These are phyloP conservation scores for Alauda arvensis DNA, from an alignment of 2,797 vertebrate genomes.

Conservation along the genomic window DNA sequence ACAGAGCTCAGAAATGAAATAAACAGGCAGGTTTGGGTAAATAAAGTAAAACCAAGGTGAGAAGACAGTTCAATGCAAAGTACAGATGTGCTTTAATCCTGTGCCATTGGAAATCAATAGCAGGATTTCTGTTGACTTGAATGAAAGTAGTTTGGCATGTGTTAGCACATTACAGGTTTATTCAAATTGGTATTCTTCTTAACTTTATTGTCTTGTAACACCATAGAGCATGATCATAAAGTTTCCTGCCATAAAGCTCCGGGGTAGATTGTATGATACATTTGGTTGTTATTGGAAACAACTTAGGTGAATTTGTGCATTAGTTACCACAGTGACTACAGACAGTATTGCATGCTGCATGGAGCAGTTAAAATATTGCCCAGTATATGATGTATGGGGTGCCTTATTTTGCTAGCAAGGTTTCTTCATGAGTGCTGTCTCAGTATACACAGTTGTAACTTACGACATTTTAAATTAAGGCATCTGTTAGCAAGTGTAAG, in stretches of 20 bases:
- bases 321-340: slow-evolving; percentile 24
- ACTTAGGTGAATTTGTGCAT: slow-evolving; percentile 1
- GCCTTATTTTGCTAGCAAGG: slow-evolving; percentile 11
- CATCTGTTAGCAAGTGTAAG: slow-evolving; percentile 39
- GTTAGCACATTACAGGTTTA: neutral
- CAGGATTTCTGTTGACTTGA: slow-evolving; percentile 8
- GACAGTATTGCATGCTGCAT: neutral
- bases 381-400: neutral
- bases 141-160: neutral
- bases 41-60: neutral
- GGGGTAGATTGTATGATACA: neutral
- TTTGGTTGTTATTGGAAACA: slow-evolving; percentile 48
- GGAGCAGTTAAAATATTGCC: slow-evolving; percentile 4
- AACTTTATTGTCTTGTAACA: neutral
- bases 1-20: neutral
- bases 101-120: neutral
- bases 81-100: neutral
- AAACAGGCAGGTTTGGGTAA: neutral
- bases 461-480: slow-evolving; percentile 18
- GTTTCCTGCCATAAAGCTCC: slow-evolving; percentile 29
- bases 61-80: neutral
- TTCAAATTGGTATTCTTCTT: neutral
- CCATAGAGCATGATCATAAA: neutral
- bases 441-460: neutral
- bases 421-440: slow-evolving; percentile 41